A percentile compares a stretch with the other conserved stretches of the same genome.
phyloP scores from a whole-genome alignment of 2,888 invertebrate genomes.

The Amiota minor region DNA sequence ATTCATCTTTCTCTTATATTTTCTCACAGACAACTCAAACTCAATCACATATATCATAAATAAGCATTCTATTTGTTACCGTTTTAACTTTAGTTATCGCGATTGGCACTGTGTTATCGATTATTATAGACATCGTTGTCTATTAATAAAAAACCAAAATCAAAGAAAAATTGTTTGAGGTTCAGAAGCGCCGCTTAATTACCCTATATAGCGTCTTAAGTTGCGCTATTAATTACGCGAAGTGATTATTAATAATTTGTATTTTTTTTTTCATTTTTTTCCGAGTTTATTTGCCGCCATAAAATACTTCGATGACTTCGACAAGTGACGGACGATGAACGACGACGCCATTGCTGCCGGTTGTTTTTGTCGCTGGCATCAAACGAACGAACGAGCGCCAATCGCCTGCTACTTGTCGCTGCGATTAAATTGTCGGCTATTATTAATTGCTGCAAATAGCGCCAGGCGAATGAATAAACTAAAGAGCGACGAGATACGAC shows the following conservation, averaged over 20 bases:
- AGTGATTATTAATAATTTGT: constrained; percentile 60
- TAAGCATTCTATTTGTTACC: too few species aligned
- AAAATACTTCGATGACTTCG: constrained; percentile 14
- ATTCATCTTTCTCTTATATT: too few species aligned
- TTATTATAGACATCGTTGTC: too few species aligned
- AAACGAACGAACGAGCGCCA: constrained; percentile 24
- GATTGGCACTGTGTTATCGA: too few species aligned
- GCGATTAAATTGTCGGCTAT: constrained; percentile 71
- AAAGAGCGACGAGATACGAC: not conserved
- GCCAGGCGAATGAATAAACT: not conserved
- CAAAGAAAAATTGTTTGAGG: constrained; percentile 25
- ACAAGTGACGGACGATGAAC: not conserved
- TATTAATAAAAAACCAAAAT: too few species aligned
- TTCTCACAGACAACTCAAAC: too few species aligned
- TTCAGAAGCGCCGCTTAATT: constrained; percentile 67
- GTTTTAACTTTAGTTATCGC: too few species aligned
- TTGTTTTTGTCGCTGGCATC: constrained; percentile 11
- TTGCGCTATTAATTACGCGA: constrained; percentile 69
- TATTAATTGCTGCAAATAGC: constrained; percentile 70
- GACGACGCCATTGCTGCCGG: constrained; percentile 6
- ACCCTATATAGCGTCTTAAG: constrained; percentile 68
- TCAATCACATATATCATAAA: too few species aligned
- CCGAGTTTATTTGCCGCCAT: constrained; percentile 34
- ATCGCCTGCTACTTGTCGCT: constrained; percentile 66
- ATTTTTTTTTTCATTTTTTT: constrained; percentile 33